Base-by-base conservation (phyloP, 2,888 invertebrate genomes). In the Belgica antarctica region DNA sequence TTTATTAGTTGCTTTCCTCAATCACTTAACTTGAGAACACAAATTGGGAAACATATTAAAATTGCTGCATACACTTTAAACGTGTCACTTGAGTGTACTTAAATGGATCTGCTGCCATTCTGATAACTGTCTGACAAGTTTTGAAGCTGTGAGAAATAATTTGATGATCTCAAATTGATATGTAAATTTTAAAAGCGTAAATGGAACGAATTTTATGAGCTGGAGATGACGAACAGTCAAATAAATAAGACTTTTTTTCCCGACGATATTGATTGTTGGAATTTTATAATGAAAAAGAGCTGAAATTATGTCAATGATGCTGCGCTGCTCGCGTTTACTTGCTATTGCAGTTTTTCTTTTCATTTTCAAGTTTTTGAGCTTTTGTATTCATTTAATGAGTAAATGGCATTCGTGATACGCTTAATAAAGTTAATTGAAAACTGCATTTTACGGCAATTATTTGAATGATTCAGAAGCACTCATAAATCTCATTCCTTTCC, bases 201-300 rank as follows among this genome's bases (percentile, higher is more conserved):
- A 41, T n/a, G 52, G 52, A 4, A 52, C 5, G 7, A 31, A 31
- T 12, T 8, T 31, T 31, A 31, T 12, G 34, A 31, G 12, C 5
- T 31, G 34, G 34, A 31, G 34, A 31, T 8, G 7, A 31, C 7
- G 12, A 31, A 31, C 34, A 31, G 34, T 31, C 12, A 31, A n/a
- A 31, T 31, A 31, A 31, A 12, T 31, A 12, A 31, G 34, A 31
- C 12, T n/a, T n/a, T 59, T 59, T 59, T 59, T 59, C n/a, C 22
- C 19, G n/a, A 8, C 25, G 12, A 12, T 59, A 57, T 57, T 68
- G 65, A 66, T 68, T 68, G 52, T 57, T 57, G 34, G 52, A 57
- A 68, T 68, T 52, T 68, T 68, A 66, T 66, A 66, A 66, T 66
- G 65, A 66, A 47, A 66, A 19, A 19, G n/a, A 41, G 15, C 28